Evolutionary conservation across 2,888 invertebrate genomes (phyloP), one percentile per base, ranked within the genome.

Genomic region (Alentia gelatinosa): DNA sequence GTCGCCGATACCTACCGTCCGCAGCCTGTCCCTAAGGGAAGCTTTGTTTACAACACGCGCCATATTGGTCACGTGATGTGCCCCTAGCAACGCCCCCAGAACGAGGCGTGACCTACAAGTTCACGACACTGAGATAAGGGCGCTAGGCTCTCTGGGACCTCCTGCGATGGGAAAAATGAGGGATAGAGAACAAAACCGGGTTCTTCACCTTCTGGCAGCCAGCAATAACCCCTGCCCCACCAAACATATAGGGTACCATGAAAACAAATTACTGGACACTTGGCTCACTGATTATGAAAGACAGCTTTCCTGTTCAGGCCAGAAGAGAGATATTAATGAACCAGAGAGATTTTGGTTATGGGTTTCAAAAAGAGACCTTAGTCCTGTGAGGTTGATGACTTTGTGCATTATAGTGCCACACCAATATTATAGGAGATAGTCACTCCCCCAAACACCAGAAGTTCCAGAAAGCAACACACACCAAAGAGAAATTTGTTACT

Each of bases 151-250:
- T 23, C 30, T 4, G 56, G 1, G 30, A 12, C 79, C 39, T 79
- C 39, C 79, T 35, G 79, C n/a, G 23, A 39, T 42, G 47, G 30
- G 47, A 47, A 47, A 47, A 23, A 40, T 83, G 39, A 37, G 7
- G 79, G 79, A 79, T 79, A 79, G 19, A 83, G 42, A 35, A 83
- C 42, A 86, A 19, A 86, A 33, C 86, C 19, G 86, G 42, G 86
- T 35, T 63, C 89, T 74, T 89, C 83, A 33, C 90, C 47, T 30
- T 56, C 75, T 83, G 89, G 91, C 63, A 56, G 91, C 91, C 90
- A 91, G 88, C 91, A 91, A 91, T 91, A 90, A n/a, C 91, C 91
- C 91, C 91, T 91, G 91, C 90, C 91, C 91, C 91, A 91, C 89
- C 90, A 90, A 90, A 90, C 89, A 86, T 42, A 86, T 42, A 50